Evolutionary conservation across 2,113 vertebrate genomes (phyloP).

Genomic region (Burhinus oedicnemus): DNA sequence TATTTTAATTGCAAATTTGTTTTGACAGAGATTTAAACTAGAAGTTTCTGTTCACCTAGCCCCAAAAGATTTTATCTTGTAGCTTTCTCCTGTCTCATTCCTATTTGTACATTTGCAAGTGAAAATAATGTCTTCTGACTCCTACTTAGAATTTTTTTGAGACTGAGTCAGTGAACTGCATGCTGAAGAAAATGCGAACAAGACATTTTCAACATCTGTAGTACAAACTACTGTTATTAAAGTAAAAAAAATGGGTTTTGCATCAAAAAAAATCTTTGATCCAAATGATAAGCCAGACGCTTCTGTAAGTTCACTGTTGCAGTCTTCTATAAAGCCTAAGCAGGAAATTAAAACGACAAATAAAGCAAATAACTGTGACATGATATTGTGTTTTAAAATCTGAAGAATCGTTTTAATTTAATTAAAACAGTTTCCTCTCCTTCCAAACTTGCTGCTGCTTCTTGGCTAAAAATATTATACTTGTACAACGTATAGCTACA

Average conservation of each 20-base stretch:
- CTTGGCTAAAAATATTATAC: neutral
- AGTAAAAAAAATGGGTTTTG: neutral
- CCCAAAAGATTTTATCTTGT: neutral
- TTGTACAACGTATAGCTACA: neutral
- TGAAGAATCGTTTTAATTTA: neutral
- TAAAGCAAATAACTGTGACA: neutral
- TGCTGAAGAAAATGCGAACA: slow-evolving; percentile 22
- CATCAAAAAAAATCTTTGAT: neutral
- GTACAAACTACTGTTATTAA: neutral
- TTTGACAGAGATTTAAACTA: neutral
- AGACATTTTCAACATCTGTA: slow-evolving; percentile 17
- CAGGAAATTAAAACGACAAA: neutral
- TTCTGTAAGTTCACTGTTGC: neutral
- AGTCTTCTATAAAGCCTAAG: neutral
- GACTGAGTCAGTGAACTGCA: slow-evolving; percentile 21
- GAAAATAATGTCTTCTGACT: slow-evolving; percentile 38
- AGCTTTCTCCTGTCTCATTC: neutral
- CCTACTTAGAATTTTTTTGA: slow-evolving; percentile 20
- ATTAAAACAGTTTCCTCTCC: neutral
- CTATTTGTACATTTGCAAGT: slow-evolving; percentile 36
- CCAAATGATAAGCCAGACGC: neutral
- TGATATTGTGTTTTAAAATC: neutral
- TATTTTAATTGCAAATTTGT: slow-evolving; percentile 21
- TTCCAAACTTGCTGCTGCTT: neutral
- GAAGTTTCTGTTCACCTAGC: slow-evolving; percentile 1